These are phyloP conservation scores for Opisthograptis luteolata DNA, from an alignment of 2,888 invertebrate species.

Conservation along the genomic window DNA sequence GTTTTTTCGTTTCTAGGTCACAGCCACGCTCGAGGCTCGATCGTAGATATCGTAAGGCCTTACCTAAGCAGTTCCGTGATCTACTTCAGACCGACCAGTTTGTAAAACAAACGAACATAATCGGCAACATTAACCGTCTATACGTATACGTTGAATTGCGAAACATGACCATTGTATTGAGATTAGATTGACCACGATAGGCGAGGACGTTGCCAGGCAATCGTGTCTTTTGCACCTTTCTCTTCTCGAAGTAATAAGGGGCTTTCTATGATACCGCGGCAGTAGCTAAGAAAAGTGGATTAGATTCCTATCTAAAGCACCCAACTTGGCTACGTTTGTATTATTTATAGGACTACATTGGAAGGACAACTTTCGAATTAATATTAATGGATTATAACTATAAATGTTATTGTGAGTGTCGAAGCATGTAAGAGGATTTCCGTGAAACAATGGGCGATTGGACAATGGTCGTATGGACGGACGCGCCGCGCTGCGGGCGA, in stretches of 20 bases:
- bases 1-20: conserved; percentile 78
- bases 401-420: conserved; percentile 46
- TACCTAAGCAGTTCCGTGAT: conserved; percentile 66
- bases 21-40: conserved; percentile 44
- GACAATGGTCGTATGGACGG: conserved; percentile 66
- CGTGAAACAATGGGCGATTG: conserved; percentile 72
- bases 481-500: conserved; percentile 41
- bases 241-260: conserved; percentile 8
- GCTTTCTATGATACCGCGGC: conserved; percentile 9
- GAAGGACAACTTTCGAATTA: conserved; percentile 12
- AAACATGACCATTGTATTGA: conserved; percentile 31
- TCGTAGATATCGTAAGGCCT: conserved; percentile 46
- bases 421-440: conserved; percentile 72
- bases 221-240: conserved; percentile 24
- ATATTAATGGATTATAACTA: conserved; percentile 20
- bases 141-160: conserved; percentile 34
- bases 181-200: conserved; percentile 27
- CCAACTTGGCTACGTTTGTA: not conserved
- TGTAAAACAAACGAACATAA: conserved; percentile 40
- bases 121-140: conserved; percentile 32
- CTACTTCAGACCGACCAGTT: conserved; percentile 53
- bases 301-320: conserved; percentile 3
- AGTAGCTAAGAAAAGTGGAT: conserved; percentile 12
- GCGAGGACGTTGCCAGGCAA: conserved; percentile 8
- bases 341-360: conserved; percentile 1